Base-by-base conservation (phyloP, 1,140 invertebrate species). In the Drosophila nigrodunni region DNA sequence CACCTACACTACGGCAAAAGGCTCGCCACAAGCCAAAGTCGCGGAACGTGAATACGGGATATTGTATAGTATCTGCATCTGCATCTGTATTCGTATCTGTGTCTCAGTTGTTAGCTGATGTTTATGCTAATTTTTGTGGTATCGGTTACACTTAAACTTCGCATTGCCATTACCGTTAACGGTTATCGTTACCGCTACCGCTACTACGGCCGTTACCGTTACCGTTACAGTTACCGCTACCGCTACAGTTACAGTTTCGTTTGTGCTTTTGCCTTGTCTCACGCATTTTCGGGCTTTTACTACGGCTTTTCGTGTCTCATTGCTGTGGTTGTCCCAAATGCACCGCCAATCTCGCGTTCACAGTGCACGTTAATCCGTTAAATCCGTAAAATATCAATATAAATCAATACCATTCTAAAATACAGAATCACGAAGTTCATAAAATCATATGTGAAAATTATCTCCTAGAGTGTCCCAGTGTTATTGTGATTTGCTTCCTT, bases 111-210 rank as follows among this genome's bases (percentile, higher is more conserved):
- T 39, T 35, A 58, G 46, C 64, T 64, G 72, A 66, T 66, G 55
- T 46, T 52, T 49, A 54, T 76, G 35, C 49, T 62, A 65, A 69
- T 82, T 66, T 55, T 46, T 43, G 41, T 11, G 57, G 52, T 46
- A 69, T 77, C 64, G 74, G 62, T 68, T 61, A 49, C 74, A 44
- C 43, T 73, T 65, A 73, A 47, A 50, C 18, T 73, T 73, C 66
- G 44, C 5, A 7, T 18, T 46, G 43, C 7, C 21, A 25, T 34
- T 34, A 30, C 15, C 50, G 11, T 11, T 18, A 21, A 11, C 47
- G 5, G 25, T 52, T 52, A 50, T 11, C 18, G 25, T 50, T 50
- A 50, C 11, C 21, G 43, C 4, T 50, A 50, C 11, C 21, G 21
- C 4, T 10, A 46, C 18, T 21, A 21, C 18, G 18, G 18, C n/a